These are phyloP conservation scores for Meda fulgida DNA, from an alignment of 2,797 vertebrate genomes.

Conservation along the genomic window DNA sequence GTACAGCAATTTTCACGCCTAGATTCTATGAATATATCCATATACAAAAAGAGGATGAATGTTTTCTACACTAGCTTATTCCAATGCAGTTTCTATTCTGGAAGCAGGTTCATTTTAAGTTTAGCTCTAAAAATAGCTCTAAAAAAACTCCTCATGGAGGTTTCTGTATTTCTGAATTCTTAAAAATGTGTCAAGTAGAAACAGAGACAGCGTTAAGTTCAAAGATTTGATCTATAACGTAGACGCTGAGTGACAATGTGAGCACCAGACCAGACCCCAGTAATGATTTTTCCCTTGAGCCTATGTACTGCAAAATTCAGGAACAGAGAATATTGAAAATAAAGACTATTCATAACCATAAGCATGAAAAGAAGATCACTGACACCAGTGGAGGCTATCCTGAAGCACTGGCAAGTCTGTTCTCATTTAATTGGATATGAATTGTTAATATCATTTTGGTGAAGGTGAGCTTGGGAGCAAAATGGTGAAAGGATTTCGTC, in stretches of 20 bases:
- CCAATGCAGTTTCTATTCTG: slow-evolving; percentile 10
- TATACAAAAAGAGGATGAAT: slow-evolving; percentile 49
- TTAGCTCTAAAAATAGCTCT: slow-evolving; percentile 18
- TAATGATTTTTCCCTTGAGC: slow-evolving; percentile 6
- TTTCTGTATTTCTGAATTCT: slow-evolving; percentile 32
- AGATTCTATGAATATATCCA: slow-evolving; percentile 63
- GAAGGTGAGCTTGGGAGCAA: slow-evolving; percentile 36
- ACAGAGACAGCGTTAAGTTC: slow-evolving; percentile 14
- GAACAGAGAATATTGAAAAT: slow-evolving; percentile 39
- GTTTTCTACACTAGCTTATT: slow-evolving; percentile 45
- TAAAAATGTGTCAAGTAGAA: slow-evolving; percentile 7
- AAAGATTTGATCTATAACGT: slow-evolving; percentile 18
- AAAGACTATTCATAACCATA: slow-evolving; percentile 32
- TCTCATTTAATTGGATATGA: slow-evolving; percentile 55
- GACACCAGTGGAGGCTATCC: slow-evolving; percentile 18
- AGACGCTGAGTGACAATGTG: background rate
- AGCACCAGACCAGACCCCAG: background rate
- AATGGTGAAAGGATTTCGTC: slow-evolving; percentile 46
- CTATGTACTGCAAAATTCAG: slow-evolving; percentile 5
- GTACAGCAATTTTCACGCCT: slow-evolving; percentile 34
- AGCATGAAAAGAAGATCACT: slow-evolving; percentile 16
- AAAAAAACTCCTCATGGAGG: slow-evolving; percentile 19
- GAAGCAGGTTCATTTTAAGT: slow-evolving; percentile 31
- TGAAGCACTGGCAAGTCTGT: slow-evolving; percentile 40
- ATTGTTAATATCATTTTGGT: slow-evolving; percentile 54